Conservation (phyloP, 2,797 vertebrate species). For the Rhincodon typus region DNA sequence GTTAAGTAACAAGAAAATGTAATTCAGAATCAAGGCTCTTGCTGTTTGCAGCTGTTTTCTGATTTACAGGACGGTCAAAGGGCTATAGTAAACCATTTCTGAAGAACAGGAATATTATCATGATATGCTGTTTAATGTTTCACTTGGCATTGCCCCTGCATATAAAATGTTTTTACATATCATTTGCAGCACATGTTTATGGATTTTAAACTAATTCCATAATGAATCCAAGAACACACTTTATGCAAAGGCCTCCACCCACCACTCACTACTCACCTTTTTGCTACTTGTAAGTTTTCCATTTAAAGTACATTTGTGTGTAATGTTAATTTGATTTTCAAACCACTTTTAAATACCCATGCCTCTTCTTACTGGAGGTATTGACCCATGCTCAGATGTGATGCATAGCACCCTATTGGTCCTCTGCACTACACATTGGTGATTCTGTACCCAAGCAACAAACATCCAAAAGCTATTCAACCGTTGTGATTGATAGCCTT, state of each 20-base stretch:
- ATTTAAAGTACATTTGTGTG: background rate
- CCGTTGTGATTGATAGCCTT: background rate
- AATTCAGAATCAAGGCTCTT: background rate
- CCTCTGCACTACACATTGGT: background rate
- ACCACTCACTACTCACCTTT: background rate
- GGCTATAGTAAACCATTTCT: background rate
- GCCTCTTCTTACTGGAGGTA: background rate
- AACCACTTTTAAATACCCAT: background rate
- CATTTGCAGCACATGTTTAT: background rate
- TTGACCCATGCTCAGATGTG: background rate
- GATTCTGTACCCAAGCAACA: background rate
- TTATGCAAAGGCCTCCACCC: background rate
- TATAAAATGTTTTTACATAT: background rate
- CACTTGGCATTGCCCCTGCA: background rate
- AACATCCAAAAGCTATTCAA: background rate
- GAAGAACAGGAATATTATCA: background rate
- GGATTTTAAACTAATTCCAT: background rate
- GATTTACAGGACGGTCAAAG: background rate
- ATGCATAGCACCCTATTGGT: background rate
- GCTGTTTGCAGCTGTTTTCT: background rate
- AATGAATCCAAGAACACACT: background rate
- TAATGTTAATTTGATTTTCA: background rate
- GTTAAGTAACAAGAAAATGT: background rate
- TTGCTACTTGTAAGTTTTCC: background rate
- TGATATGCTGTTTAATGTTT: background rate